Evolutionary conservation across 1,140 invertebrate species (phyloP), one percentile per base, ranked within the genome.

Genomic region (Vanessa atalanta): DNA sequence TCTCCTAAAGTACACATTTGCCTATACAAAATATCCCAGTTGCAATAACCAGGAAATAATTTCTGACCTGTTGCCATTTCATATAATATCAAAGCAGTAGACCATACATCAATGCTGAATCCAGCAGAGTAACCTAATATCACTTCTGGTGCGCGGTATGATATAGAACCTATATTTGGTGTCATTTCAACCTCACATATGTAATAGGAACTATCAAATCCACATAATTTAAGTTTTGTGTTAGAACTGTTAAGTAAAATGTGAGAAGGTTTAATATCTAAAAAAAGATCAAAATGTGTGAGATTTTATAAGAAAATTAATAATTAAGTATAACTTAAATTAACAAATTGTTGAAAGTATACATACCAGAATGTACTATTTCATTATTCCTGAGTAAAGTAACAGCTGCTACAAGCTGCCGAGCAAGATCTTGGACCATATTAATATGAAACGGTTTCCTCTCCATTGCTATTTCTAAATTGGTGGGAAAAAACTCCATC

Each of bases 261-360:
- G 65, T 89, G 87, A n/a, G 51, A 61, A 16, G 87, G 87, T 75
- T 85, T 87, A 75, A 89, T 88, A 77, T 85, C 87, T 89, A 83
- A 72, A 86, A 87, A 55, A 64, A 63, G n/a, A 31, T 4, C 6
- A 31, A 31, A 31, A 31, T 31, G 26, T 31, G 26, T 4, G 26
- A 31, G 26, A 31, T 31, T 31, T 1, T 31, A 31, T 31, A 31
- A 31, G 26, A 31, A 31, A 0, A 31, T 31, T 6, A 31, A 31
- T 31, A 1, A 31, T 1, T 20, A 31, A 31, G 3, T 31, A 31
- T 31, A 31, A 31, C 26, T 31, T 31, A 31, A 31, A 31, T 31
- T 31, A 31, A 71, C 51, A 55, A 23, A 55, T 11, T 60, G 23
- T 15, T 43, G 69, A 47, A 31, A 60, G n/a, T 47, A 43, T 55